Conservation (phyloP, 1,140 invertebrate species). For the Melitaea cinxia region DNA sequence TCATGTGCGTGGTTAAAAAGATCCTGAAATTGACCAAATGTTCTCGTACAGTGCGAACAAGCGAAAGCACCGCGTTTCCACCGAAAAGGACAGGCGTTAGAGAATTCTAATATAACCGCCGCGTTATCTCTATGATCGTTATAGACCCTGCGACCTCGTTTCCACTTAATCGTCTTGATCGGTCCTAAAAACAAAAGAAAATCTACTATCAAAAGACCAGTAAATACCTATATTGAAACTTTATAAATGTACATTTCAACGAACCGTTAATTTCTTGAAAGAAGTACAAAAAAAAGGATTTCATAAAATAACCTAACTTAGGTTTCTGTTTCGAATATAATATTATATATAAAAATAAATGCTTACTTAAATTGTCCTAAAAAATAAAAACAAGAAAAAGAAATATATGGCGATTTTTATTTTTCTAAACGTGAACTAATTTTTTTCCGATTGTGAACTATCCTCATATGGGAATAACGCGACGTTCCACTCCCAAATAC, state of each 20-base stretch:
- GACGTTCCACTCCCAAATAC: slow-evolving; percentile 47
- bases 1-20: slow-evolving; percentile 50
- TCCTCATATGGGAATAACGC: slow-evolving; percentile 51
- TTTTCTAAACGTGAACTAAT: background rate
- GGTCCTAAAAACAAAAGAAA: slow-evolving; percentile 27
- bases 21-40: slow-evolving; percentile 59
- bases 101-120: slow-evolving; percentile 64
- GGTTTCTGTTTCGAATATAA: background rate
- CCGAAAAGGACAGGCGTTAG: slow-evolving; percentile 68
- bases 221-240: background rate
- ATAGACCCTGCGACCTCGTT: slow-evolving; percentile 59
- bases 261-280: background rate
- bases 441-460: slow-evolving; percentile 50
- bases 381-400: no score
- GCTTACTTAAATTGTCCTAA: no score
- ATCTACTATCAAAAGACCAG: slow-evolving; percentile 12
- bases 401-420: background rate
- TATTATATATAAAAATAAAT: background rate
- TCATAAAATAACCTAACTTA: background rate
- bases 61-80: slow-evolving; percentile 64
- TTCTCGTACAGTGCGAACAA: slow-evolving; percentile 59
- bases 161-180: slow-evolving; percentile 54
- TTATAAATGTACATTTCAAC: background rate
- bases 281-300: background rate
- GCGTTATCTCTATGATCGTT: slow-evolving; percentile 74